A percentile compares a stretch with the other conserved stretches of the same genome.
Evolutionary conservation across 2,797 vertebrate species (phyloP).

Genomic region (Takifugu ocellatus): DNA sequence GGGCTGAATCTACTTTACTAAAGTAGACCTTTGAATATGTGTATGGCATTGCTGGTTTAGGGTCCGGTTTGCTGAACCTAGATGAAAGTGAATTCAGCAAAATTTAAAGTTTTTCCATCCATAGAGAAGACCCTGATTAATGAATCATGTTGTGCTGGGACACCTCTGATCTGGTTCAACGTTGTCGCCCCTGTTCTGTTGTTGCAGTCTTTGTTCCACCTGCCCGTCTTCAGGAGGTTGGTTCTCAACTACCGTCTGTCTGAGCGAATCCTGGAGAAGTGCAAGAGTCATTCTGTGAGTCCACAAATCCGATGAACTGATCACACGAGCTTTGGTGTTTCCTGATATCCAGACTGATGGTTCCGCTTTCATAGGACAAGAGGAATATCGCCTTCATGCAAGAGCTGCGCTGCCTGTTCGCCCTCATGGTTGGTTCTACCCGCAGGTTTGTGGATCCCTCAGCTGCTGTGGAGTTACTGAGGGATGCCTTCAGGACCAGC

Average conservation of each 20-base stretch:
- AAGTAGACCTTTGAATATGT: no score
- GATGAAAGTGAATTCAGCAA: not conserved
- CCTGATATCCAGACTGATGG: slow-evolving; percentile 2
- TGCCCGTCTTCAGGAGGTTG: slow-evolving; percentile 89
- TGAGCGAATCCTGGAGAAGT: slow-evolving; percentile 81
- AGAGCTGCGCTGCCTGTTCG: slow-evolving; percentile 92
- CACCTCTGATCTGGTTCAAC: slow-evolving; percentile 2
- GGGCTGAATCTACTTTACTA: no score
- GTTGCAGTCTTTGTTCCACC: slow-evolving; percentile 91
- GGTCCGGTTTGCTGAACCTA: not conserved
- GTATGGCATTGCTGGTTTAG: no score
- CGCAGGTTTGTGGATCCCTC: slow-evolving; percentile 93
- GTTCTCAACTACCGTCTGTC: slow-evolving; percentile 90
- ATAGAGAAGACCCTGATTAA: no score
- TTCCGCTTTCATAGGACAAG: slow-evolving; percentile 80
- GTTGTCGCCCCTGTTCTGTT: slow-evolving; percentile 13
- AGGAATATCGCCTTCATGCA: slow-evolving; percentile 96
- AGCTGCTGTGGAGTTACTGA: slow-evolving; percentile 87
- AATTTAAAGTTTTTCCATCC: no score
- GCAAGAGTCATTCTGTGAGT: slow-evolving; percentile 85
- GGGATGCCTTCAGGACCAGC: slow-evolving; percentile 85
- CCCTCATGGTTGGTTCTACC: slow-evolving; percentile 90
- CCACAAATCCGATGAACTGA: not conserved
- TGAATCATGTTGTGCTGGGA: not conserved
- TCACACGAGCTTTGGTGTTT: not conserved